These are phyloP conservation scores for Pinna nobilis DNA, from an alignment of 1,140 invertebrate species.

Conservation along the genomic window DNA sequence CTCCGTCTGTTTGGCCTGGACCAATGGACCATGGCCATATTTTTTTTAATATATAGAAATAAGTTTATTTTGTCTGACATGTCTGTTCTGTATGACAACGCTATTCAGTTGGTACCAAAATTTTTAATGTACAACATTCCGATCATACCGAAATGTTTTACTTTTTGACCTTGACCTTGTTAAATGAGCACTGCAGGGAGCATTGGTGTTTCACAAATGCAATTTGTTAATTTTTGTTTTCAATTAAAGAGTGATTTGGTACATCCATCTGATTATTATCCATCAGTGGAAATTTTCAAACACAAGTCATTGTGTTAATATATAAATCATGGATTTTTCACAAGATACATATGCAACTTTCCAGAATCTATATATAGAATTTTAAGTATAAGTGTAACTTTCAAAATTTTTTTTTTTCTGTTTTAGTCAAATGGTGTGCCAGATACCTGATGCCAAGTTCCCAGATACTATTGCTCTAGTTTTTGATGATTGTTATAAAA, in stretches of 20 bases:
- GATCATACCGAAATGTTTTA: too few species aligned
- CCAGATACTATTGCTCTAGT: conserved; percentile 65
- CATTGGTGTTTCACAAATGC: not conserved
- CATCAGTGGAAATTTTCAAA: not conserved
- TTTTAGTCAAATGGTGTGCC: conserved; percentile 60
- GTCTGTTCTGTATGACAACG: too few species aligned
- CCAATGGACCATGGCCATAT: too few species aligned
- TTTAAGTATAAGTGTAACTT: not conserved
- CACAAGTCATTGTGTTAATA: not conserved
- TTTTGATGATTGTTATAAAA: conserved; percentile 63
- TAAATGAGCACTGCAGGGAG: too few species aligned
- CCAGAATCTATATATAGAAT: not conserved
- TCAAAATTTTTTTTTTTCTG: not conserved
- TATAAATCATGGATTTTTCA: not conserved
- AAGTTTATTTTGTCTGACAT: too few species aligned
- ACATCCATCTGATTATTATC: too few species aligned
- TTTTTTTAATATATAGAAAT: too few species aligned
- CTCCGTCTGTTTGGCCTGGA: too few species aligned
- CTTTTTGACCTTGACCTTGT: too few species aligned
- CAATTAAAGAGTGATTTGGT: too few species aligned
- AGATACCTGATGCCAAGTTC: conserved; percentile 60
- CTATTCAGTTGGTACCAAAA: too few species aligned
- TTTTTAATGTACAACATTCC: too few species aligned
- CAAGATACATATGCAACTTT: not conserved
- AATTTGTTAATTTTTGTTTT: not conserved